Percentiles rank a stretch among this genome's conserved stretches.
phyloP scores from a whole-genome alignment of 2,888 invertebrate species.

The Lottia gigantea region DNA sequence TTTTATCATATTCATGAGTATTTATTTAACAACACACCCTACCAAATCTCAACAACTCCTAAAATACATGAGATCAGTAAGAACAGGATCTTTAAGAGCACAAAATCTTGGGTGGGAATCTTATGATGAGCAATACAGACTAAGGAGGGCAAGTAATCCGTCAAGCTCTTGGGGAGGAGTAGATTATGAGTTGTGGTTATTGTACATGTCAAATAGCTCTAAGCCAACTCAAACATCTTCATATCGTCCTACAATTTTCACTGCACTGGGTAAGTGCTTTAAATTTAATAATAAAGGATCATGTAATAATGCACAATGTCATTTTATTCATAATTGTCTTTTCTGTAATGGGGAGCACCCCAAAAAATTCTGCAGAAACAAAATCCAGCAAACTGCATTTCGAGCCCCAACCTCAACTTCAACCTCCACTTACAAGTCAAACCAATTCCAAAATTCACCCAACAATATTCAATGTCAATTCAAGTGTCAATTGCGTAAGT shows the following conservation, averaged over 20 bases:
- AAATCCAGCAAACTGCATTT: not conserved
- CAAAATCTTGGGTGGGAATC: slow-evolving; percentile 15
- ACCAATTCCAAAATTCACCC: too few relatives aligned
- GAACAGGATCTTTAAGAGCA: slow-evolving; percentile 7
- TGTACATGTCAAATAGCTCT: slow-evolving; percentile 12
- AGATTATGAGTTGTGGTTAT: slow-evolving; percentile 18
- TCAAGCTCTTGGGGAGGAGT: slow-evolving; percentile 16
- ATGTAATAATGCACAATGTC: slow-evolving; percentile 13
- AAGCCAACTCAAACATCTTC: not conserved
- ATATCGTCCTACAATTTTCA: not conserved
- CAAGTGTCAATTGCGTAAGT: too few relatives aligned
- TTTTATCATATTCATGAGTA: slow-evolving; percentile 18
- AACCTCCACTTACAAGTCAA: too few relatives aligned
- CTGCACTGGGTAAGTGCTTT: slow-evolving; percentile 8
- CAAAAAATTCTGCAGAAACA: not conserved
- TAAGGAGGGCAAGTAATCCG: slow-evolving; percentile 13
- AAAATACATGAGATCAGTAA: slow-evolving; percentile 17
- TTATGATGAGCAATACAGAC: slow-evolving; percentile 21
- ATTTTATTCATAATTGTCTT: slow-evolving; percentile 10
- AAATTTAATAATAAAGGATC: slow-evolving; percentile 17
- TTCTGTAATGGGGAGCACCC: slow-evolving; percentile 12
- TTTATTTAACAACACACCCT: slow-evolving; percentile 14
- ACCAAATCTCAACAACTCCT: slow-evolving; percentile 9
- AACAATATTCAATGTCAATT: too few relatives aligned
- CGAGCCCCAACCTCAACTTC: too few relatives aligned